These are phyloP conservation scores for Homarus americanus DNA, from an alignment of 1,140 invertebrate species.

Conservation along the genomic window DNA sequence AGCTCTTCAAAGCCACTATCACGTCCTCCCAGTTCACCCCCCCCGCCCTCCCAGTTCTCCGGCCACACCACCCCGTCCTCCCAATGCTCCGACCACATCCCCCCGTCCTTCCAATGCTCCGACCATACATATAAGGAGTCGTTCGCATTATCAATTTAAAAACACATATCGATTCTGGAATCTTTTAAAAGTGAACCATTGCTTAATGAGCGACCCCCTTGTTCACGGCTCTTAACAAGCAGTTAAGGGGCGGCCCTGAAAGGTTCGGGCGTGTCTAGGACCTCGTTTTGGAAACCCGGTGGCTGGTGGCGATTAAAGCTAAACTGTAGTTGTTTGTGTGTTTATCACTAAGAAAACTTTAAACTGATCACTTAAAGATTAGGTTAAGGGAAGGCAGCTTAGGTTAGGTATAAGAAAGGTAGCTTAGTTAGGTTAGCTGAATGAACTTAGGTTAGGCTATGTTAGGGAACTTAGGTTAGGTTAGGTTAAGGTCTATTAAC, in stretches of 20 bases:
- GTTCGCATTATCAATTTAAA: neutral
- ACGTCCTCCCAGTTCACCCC: no score
- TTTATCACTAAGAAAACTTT: no score
- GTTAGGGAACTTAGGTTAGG: no score
- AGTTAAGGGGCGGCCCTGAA: constrained; percentile 9
- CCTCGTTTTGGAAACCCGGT: neutral
- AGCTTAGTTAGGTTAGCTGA: neutral
- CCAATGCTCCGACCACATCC: no score
- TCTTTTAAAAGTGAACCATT: constrained; percentile 9
- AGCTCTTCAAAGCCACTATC: no score
- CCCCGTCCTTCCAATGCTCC: no score
- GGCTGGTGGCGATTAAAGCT: neutral
- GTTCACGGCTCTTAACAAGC: neutral
- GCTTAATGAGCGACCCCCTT: constrained; percentile 1
- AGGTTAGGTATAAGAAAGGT: neutral
- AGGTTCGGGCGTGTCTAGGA: neutral
- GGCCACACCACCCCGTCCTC: no score
- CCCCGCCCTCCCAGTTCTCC: no score
- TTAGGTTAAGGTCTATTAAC: no score
- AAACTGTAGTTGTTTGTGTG: no score
- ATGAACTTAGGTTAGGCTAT: no score
- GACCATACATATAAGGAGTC: neutral
- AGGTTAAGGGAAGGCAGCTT: neutral
- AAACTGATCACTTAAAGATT: no score
- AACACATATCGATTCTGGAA: neutral